These are phyloP conservation scores for Corythoichthys haematopterus DNA, from an alignment of 2,113 vertebrate species.

Conservation along the genomic window DNA sequence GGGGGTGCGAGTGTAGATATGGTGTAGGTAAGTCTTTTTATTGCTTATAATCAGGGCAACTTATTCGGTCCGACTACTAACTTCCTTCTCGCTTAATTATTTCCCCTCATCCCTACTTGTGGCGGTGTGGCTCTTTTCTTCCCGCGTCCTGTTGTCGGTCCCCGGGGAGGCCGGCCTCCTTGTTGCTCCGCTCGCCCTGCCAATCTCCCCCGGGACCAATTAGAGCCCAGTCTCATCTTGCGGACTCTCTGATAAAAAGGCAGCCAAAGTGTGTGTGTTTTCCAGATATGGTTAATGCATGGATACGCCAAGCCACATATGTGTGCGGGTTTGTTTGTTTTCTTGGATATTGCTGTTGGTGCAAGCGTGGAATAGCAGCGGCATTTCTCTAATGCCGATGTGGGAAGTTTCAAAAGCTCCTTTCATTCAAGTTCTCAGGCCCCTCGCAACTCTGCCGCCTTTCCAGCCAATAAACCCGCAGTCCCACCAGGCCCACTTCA, in stretches of 20 bases:
- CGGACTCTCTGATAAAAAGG: slow-evolving; percentile 91
- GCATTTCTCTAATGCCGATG: slow-evolving; percentile 74
- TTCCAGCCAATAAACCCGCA: slow-evolving; percentile 62
- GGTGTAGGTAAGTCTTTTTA: slow-evolving; percentile 4
- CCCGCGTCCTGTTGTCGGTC: slow-evolving; percentile 76
- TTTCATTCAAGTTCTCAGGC: slow-evolving; percentile 81
- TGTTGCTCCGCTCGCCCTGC: slow-evolving; percentile 82
- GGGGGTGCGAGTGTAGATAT: slow-evolving; percentile 22
- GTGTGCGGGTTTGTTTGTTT: slow-evolving; percentile 30
- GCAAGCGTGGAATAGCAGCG: slow-evolving; percentile 76
- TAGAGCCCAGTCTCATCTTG: slow-evolving; percentile 87
- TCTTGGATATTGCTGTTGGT: slow-evolving; percentile 36
- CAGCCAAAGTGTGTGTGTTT: slow-evolving; percentile 52
- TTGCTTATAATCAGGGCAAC: slow-evolving; percentile 24
- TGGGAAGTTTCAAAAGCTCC: slow-evolving; percentile 80
- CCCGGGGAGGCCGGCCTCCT: slow-evolving; percentile 78
- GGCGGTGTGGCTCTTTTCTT: slow-evolving; percentile 70
- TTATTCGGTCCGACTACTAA: slow-evolving; percentile 23
- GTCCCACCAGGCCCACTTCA: slow-evolving; percentile 62
- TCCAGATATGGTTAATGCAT: slow-evolving; percentile 11
- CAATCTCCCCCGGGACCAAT: slow-evolving; percentile 92
- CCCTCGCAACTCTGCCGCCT: slow-evolving; percentile 54
- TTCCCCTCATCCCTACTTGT: slow-evolving; percentile 57
- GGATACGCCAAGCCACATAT: slow-evolving; percentile 7
- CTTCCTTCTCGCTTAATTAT: slow-evolving; percentile 19